Percentiles rank a stretch among this genome's conserved stretches.
These are phyloP conservation scores for Streptopelia turtur DNA, from an alignment of 2,797 vertebrate species.

Conservation along the genomic window DNA sequence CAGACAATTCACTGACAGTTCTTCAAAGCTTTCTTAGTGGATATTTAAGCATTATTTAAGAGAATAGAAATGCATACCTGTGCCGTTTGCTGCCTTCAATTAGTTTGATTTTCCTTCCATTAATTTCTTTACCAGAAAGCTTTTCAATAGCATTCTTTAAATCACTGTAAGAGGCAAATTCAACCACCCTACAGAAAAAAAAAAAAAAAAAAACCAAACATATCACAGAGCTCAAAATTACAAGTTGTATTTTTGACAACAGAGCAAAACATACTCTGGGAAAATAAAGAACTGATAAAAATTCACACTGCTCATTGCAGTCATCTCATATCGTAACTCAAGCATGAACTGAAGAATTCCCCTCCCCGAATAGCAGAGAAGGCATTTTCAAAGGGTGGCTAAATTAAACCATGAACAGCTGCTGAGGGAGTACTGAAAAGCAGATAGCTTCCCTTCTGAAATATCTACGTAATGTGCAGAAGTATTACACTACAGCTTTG, in stretches of 20 bases:
- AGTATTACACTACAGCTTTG: not conserved
- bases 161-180: conserved; percentile 96
- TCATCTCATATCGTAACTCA: not conserved
- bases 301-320: too few relatives aligned
- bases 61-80: conserved; percentile 69
- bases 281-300: not conserved
- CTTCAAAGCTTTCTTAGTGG: accelerated
- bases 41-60: not conserved
- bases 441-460: not conserved
- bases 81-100: conserved; percentile 92
- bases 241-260: accelerated
- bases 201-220: not conserved
- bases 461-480: accelerated
- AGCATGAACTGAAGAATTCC: not conserved
- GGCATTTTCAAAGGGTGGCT: not conserved
- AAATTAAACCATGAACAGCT: not conserved
- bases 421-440: not conserved
- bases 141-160: conserved; percentile 97
- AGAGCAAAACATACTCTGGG: not conserved
- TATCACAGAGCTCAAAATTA: not conserved
- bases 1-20: not conserved
- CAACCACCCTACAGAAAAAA: conserved; percentile 85
- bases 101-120: conserved; percentile 97
- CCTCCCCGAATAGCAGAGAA: not conserved
- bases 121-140: conserved; percentile 97